These are phyloP conservation scores for Eulemur coronatus DNA, from an alignment of 2,797 vertebrate species.

Conservation along the genomic window DNA sequence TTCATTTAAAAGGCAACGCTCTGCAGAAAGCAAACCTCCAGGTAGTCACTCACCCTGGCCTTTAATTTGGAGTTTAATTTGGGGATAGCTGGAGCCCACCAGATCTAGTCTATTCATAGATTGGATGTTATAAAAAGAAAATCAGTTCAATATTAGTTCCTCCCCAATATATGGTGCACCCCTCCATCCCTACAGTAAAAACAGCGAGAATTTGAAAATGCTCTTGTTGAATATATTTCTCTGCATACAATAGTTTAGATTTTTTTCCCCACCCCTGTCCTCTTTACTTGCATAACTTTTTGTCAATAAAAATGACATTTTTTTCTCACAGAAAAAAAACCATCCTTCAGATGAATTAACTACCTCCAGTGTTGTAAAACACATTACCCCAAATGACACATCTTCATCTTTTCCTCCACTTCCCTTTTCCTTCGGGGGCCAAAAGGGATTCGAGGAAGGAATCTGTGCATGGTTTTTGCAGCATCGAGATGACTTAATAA, in stretches of 20 bases:
- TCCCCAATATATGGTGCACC: background rate
- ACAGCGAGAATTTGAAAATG: background rate
- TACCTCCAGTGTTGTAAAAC: background rate
- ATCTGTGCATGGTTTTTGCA: background rate
- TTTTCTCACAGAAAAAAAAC: background rate
- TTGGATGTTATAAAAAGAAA: conserved; percentile 40
- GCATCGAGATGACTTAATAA: conserved; percentile 45
- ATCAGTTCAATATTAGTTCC: conserved; percentile 18
- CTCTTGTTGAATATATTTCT: background rate
- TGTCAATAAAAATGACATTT: conserved; percentile 26
- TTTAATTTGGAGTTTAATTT: conserved; percentile 61
- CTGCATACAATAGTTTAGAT: background rate
- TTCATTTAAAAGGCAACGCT: conserved; percentile 69
- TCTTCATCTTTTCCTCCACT: background rate
- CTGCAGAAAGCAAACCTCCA: conserved; percentile 46
- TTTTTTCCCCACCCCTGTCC: background rate
- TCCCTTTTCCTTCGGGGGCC: background rate
- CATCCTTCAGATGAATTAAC: conserved; percentile 10
- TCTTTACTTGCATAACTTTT: conserved; percentile 10
- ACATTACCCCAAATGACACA: background rate
- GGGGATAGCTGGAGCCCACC: background rate
- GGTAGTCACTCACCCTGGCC: conserved; percentile 43
- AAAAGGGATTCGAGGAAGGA: background rate
- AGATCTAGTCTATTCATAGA: conserved; percentile 16
- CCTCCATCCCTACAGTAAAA: background rate